Percentiles rank a stretch among this genome's conserved stretches.
Evolutionary conservation across 2,888 invertebrate species (phyloP).

Genomic region (Rhingia rostrata): DNA sequence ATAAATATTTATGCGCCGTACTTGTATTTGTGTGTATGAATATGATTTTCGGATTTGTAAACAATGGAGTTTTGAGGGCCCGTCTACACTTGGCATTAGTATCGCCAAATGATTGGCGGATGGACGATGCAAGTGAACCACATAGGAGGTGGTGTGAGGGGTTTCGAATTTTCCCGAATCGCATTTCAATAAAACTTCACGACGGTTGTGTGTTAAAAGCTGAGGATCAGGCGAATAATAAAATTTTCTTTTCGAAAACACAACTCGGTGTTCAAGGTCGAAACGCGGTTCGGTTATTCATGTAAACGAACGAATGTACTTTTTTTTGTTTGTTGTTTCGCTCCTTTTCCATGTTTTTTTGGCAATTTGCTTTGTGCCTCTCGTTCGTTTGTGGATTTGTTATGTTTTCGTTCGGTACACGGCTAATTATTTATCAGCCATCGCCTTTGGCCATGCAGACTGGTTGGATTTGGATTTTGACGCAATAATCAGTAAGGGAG

Average conservation of each 20-base stretch:
- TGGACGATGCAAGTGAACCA: neutral
- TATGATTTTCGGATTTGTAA: constrained; percentile 47
- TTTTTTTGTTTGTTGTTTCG: constrained; percentile 18
- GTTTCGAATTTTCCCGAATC: constrained; percentile 1
- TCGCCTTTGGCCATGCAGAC: constrained; percentile 51
- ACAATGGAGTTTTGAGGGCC: constrained; percentile 62
- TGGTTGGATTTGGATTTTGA: constrained; percentile 30
- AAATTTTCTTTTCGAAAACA: constrained; percentile 23
- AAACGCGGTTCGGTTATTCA: constrained; percentile 6
- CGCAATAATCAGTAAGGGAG: neutral
- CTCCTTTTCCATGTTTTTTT: constrained; percentile 48
- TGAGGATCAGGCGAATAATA: neutral
- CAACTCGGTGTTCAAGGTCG: constrained; percentile 35
- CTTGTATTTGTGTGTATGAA: constrained; percentile 2
- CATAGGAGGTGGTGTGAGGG: neutral
- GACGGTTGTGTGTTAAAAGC: neutral
- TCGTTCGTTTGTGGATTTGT: neutral
- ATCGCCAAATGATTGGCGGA: neutral
- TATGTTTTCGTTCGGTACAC: constrained; percentile 5
- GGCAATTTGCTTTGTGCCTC: constrained; percentile 28
- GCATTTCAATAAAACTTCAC: constrained; percentile 23
- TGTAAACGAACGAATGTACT: constrained; percentile 11
- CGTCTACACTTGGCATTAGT: constrained; percentile 39
- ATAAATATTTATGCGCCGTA: constrained; percentile 46
- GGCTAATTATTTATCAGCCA: constrained; percentile 52